Evolutionary conservation across 2,888 invertebrate genomes (phyloP).

Genomic region (Drosophila atripex): DNA sequence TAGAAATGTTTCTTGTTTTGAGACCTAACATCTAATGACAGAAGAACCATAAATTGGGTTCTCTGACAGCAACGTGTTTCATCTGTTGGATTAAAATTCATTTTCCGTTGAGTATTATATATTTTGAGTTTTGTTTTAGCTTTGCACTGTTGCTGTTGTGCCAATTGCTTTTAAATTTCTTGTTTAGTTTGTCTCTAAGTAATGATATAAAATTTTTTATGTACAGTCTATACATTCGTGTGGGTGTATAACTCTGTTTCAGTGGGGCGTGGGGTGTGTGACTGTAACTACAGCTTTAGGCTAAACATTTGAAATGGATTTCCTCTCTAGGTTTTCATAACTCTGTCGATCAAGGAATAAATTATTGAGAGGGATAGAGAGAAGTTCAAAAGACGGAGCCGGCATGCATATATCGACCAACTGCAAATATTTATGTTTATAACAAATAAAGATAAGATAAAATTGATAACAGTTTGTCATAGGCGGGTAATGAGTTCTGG

Average conservation of each 20-base stretch:
- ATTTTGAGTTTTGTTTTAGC: conserved; percentile 33
- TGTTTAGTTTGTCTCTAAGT: conserved; percentile 54
- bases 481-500: conserved; percentile 53
- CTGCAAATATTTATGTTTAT: conserved; percentile 83
- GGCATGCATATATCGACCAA: conserved; percentile 85
- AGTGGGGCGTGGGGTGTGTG: conserved; percentile 23
- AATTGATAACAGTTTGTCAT: conserved; percentile 38
- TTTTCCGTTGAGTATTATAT: conserved; percentile 59
- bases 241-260: conserved; percentile 29
- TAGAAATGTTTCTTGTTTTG: conserved; percentile 56
- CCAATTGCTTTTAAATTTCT: conserved; percentile 48
- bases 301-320: conserved; percentile 36
- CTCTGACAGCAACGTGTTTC: conserved; percentile 59
- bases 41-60: conserved; percentile 26
- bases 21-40: conserved; percentile 67
- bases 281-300: conserved; percentile 38
- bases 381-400: conserved; percentile 84
- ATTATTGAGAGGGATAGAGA: conserved; percentile 54
- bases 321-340: conserved; percentile 51
- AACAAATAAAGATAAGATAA: conserved; percentile 43
- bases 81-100: conserved; percentile 7
- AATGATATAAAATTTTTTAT: conserved; percentile 47
- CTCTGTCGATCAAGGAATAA: conserved; percentile 55
- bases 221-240: conserved; percentile 54
- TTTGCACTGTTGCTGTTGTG: conserved; percentile 50